Conservation (phyloP, 2,113 vertebrate species). For the Ursus arctos region DNA sequence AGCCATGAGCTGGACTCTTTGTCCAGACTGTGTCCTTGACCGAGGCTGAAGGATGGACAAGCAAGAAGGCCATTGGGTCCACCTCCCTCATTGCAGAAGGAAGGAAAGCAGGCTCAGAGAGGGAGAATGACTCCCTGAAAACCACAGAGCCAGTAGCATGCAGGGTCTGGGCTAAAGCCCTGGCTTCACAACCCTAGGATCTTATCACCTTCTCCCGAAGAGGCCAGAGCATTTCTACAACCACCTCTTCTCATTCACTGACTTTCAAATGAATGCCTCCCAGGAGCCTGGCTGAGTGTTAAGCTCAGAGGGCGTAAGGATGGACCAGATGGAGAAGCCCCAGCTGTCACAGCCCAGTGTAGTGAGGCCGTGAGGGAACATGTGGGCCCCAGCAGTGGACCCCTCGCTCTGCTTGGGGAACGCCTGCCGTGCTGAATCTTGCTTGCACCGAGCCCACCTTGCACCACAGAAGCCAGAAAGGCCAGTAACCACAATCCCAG, state of each 20-base stretch:
- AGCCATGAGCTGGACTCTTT: background rate
- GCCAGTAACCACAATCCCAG: background rate
- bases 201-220: background rate
- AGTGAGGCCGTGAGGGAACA: background rate
- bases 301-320: background rate
- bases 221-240: background rate
- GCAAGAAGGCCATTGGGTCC: background rate
- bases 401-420: background rate
- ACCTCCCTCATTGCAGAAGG: background rate
- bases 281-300: background rate
- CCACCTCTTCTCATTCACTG: background rate
- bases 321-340: background rate
- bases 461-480: background rate
- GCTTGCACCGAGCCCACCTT: background rate
- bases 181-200: background rate
- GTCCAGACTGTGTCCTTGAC: background rate
- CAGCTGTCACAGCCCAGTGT: background rate
- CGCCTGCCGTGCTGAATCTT: accelerated
- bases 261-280: background rate
- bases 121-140: background rate
- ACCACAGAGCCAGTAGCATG: no score
- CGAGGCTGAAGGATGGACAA: background rate
- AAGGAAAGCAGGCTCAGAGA: background rate
- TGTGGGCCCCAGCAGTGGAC: accelerated
- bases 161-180: background rate